Evolutionary conservation across 2,797 vertebrate species (phyloP).

Genomic region (Enteromius unitaeniatus): DNA sequence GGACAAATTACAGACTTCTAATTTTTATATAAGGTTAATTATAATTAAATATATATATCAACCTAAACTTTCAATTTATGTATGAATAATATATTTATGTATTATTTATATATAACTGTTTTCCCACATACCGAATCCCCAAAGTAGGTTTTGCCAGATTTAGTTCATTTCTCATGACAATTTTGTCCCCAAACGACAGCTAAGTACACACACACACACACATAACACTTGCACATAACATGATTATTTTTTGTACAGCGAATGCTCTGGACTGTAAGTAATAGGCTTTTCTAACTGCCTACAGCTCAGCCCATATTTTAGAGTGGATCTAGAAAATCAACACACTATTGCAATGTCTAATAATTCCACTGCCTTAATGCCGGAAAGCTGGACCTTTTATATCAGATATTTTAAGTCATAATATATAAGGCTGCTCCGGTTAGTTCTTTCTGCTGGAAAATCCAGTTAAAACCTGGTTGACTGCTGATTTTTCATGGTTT

Average conservation of each 20-base stretch:
- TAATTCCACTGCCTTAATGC: slow-evolving; percentile 12
- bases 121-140: neutral
- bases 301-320: slow-evolving; percentile 26
- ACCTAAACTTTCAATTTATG: neutral
- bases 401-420: slow-evolving; percentile 16
- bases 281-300: slow-evolving; percentile 40
- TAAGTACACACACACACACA: slow-evolving; percentile 10
- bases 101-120: no score
- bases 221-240: slow-evolving; percentile 22
- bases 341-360: neutral
- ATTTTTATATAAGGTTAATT: neutral
- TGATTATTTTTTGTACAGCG: slow-evolving; percentile 10
- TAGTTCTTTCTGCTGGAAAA: slow-evolving; percentile 4
- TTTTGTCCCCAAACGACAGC: neutral
- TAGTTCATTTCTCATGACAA: slow-evolving; percentile 1
- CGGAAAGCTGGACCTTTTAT: slow-evolving; percentile 2
- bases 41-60: neutral
- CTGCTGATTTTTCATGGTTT: neutral
- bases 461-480: neutral
- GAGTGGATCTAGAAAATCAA: slow-evolving; percentile 22
- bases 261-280: slow-evolving; percentile 42
- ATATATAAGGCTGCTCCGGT: neutral
- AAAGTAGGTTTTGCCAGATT: neutral
- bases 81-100: no score
- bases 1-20: slow-evolving; percentile 12